Evolutionary conservation across 2,888 invertebrate species (phyloP), one percentile per base, ranked within the genome.

Genomic region (Parapristionchus giblindavisi): DNA sequence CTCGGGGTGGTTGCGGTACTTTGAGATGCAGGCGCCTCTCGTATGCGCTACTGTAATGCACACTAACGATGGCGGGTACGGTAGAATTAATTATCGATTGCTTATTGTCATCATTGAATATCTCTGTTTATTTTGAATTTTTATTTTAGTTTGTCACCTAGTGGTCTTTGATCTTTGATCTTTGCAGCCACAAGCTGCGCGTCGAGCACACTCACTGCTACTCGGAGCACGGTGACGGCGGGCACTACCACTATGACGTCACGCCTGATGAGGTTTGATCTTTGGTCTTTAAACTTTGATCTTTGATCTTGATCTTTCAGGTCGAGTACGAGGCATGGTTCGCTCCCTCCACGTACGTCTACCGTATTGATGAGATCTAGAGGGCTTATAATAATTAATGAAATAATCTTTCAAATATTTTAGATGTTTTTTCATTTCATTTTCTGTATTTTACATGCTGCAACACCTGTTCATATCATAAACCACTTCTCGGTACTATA

Each of bases 221-320:
- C 88, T 83, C 81, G 40, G 81, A 87, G 27, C 89, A 89, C 76
- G 89, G 89, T 0, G 87, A 89, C 58, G 90, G 89, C 81, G 97
- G 97, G 0, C 98, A 99, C 91, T 99, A 98, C 90, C 98, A 99
- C 90, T 93, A 93, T 88, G 98, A 99, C 90, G 93, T 93, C 11
- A 94, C 95, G 40, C 96, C 98, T 0, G 92, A 92, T 11, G 91
- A 89, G n/a, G 81, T 66, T 21, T 34, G 21, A 11, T 58, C 27
- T 24, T 58, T 58, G 58, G 24, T 21, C 11, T 17, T 29, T 61
- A 8, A 32, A 11, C 6, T 36, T 34, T 17, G 36, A 36, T 61
- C 63, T 29, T 32, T 61, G 34, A 29, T 29, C 14, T 29, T 61
- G 8, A 8, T 43, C 8, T 73, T 60, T 24, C 70, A 75, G 75